These are phyloP conservation scores for Pollenia labialis DNA, from an alignment of 2,888 invertebrate genomes.

Conservation along the genomic window DNA sequence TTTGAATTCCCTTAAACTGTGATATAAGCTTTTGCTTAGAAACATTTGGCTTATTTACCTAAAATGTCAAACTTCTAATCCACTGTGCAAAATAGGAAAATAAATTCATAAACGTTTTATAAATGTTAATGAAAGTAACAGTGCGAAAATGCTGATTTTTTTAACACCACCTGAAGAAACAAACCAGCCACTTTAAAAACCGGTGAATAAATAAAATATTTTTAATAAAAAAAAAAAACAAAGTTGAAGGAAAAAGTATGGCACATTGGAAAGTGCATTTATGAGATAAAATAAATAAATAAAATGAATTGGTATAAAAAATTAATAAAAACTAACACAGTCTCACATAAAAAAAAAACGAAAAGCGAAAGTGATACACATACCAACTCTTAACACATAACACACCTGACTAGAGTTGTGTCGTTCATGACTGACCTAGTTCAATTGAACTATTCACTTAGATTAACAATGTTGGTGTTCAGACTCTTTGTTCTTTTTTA, in stretches of 20 bases:
- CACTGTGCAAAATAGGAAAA: slow-evolving; percentile 53
- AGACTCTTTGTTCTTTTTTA: no score
- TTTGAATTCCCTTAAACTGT: no score
- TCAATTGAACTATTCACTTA: no score
- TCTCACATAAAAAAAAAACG: background rate
- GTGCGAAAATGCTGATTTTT: slow-evolving; percentile 56
- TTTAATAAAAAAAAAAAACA: slow-evolving; percentile 25
- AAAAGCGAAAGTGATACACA: slow-evolving; percentile 41
- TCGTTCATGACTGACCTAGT: no score
- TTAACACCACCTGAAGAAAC: slow-evolving; percentile 13
- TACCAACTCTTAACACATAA: background rate
- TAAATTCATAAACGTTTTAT: slow-evolving; percentile 56
- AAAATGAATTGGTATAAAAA: slow-evolving; percentile 30
- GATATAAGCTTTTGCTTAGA: no score
- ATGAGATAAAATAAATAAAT: slow-evolving; percentile 1
- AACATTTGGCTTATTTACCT: no score
- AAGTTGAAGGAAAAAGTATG: slow-evolving; percentile 65
- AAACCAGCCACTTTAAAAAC: slow-evolving; percentile 19
- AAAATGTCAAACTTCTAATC: background rate
- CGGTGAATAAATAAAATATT: slow-evolving; percentile 37
- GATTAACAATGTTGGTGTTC: no score
- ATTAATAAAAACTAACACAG: slow-evolving; percentile 34
- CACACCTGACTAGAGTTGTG: slow-evolving; percentile 20
- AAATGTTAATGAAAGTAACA: slow-evolving; percentile 70
- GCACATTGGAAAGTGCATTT: slow-evolving; percentile 70